These are phyloP conservation scores for Dasyornis broadbenti DNA, from an alignment of 2,113 vertebrate species.

Conservation along the genomic window DNA sequence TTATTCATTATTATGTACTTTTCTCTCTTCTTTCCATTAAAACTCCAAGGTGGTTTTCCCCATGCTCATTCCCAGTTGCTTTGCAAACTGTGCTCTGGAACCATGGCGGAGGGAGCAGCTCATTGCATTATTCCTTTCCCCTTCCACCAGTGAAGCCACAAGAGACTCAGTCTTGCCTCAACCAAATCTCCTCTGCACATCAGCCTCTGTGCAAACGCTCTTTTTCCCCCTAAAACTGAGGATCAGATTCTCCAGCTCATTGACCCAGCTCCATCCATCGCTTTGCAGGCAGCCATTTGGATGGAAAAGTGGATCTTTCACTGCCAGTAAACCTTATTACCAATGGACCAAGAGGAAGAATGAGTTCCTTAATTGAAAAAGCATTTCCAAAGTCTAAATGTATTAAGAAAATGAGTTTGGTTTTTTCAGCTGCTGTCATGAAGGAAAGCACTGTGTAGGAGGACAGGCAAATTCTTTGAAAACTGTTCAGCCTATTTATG, in stretches of 20 bases:
- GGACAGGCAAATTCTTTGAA: constrained; percentile 43
- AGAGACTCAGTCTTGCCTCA: background rate
- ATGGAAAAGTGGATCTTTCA: background rate
- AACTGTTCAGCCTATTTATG: constrained; percentile 44
- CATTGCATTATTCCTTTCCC: background rate
- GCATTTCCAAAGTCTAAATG: constrained; percentile 5
- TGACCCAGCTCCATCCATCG: background rate
- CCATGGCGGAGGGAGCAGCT: background rate
- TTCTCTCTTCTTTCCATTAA: background rate
- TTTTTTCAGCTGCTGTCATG: constrained; percentile 29
- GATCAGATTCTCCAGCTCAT: background rate
- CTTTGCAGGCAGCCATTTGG: background rate
- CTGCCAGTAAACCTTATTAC: background rate
- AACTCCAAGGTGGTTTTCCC: background rate
- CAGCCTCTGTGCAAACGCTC: background rate
- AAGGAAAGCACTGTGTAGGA: constrained; percentile 40
- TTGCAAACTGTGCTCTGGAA: background rate
- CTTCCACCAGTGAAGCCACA: background rate
- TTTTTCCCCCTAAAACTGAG: background rate
- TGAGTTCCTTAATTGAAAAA: background rate
- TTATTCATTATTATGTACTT: background rate
- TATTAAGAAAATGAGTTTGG: constrained; percentile 15
- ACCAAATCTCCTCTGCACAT: background rate
- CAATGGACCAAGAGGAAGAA: background rate
- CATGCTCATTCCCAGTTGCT: background rate